Percentiles rank a stretch among this genome's conserved stretches.
phyloP scores from a whole-genome alignment of 2,797 vertebrate genomes.

The Amblyopsis hoosieri region DNA sequence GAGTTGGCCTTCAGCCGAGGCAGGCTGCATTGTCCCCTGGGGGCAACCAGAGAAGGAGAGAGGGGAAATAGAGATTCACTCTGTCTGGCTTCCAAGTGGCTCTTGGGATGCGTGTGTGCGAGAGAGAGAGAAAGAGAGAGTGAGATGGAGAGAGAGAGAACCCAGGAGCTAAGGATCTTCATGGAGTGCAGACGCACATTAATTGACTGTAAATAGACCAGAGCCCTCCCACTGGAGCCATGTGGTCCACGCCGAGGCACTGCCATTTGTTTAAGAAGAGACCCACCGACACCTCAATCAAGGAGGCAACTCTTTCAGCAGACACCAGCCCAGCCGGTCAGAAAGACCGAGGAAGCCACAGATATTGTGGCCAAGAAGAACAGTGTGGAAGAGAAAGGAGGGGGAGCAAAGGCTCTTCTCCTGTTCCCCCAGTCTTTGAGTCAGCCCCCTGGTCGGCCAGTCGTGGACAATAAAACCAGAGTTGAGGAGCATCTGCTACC shows the following conservation, averaged over 20 bases:
- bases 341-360: constrained; percentile 36
- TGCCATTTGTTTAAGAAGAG: constrained; percentile 71
- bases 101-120: constrained; percentile 7
- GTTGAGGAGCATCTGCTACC: constrained; percentile 70
- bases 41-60: constrained; percentile 41
- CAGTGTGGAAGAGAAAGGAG: constrained; percentile 31
- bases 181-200: constrained; percentile 65
- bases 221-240: constrained; percentile 62
- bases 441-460: constrained; percentile 51
- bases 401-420: constrained; percentile 27
- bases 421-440: constrained; percentile 51
- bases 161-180: constrained; percentile 31
- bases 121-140: background rate
- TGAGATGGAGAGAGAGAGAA: constrained; percentile 7
- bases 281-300: constrained; percentile 53
- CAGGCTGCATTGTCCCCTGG: constrained; percentile 50
- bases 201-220: constrained; percentile 66
- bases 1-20: constrained; percentile 54
- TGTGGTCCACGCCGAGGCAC: constrained; percentile 66
- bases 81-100: background rate
- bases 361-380: constrained; percentile 6
- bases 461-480: constrained; percentile 65
- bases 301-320: constrained; percentile 71
- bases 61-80: constrained; percentile 42
- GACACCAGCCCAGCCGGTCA: constrained; percentile 51